A percentile compares a stretch with the other conserved stretches of the same genome.
phyloP scores from a whole-genome alignment of 37 sponge, comb jelly and placozoan genomes.

The Cliona cf. orientalis region DNA sequence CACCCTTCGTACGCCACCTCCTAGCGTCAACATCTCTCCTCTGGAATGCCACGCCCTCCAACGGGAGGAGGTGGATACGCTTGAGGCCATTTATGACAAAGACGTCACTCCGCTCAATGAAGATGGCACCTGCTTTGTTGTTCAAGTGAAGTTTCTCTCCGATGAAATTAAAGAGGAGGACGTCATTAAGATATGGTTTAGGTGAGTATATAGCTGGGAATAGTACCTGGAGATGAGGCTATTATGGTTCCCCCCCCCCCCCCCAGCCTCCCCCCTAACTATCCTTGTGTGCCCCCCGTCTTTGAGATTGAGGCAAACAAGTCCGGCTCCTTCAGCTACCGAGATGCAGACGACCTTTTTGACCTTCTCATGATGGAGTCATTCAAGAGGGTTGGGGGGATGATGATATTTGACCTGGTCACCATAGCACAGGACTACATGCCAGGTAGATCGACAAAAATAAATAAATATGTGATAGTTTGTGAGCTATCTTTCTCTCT shows the following conservation, averaged over 20 bases:
- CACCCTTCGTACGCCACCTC: conserved; percentile 46
- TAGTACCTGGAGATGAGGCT: background rate
- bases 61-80: conserved; percentile 43
- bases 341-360: conserved; percentile 47
- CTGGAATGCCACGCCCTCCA: conserved; percentile 48
- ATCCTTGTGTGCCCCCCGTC: conserved; percentile 51
- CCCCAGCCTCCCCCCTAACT: conserved; percentile 39
- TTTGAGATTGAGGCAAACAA: conserved; percentile 55
- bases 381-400: conserved; percentile 7
- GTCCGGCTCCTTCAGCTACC: conserved; percentile 36
- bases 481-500: background rate
- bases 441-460: conserved; percentile 22
- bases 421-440: conserved; percentile 37
- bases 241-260: background rate
- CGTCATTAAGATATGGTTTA: conserved; percentile 61
- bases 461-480: background rate
- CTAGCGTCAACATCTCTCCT: conserved; percentile 38
- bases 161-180: conserved; percentile 45
- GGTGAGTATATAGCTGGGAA: conserved; percentile 8
- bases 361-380: conserved; percentile 36
- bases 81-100: conserved; percentile 40
- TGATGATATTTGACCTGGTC: conserved; percentile 36
- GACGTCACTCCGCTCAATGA: conserved; percentile 45
- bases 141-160: conserved; percentile 27
- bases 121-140: conserved; percentile 30